Base-by-base conservation (phyloP, 1,140 invertebrate species). In the Orchestia grillus region DNA sequence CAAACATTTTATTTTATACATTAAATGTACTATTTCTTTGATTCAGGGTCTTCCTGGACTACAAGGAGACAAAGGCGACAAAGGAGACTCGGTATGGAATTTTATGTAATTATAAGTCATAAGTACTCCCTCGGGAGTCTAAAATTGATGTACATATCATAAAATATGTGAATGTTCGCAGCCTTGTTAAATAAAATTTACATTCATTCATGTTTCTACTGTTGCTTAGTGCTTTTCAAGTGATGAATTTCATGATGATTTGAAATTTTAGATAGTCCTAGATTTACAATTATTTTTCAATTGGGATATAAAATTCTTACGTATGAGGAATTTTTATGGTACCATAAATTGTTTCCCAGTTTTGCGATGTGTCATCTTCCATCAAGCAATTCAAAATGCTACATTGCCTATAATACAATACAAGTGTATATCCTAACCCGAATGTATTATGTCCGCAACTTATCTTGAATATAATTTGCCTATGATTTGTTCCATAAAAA, bases 31-130 rank as follows among this genome's bases (percentile, higher is more conserved):
- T 87, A 6, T 90, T 90, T 42, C 43, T 90, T 4, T 42, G 3
- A 16, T 44, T 8, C 98, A 99, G 97, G 99, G 99, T 36, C 99
- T 99, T 97, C 98, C 98, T 40, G 99, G 99, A n/a, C 97, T 98
- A 96, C 98, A 98, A 97, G 99, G 99, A 44, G 98, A 99, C 96
- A 99, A 99, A 97, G 99, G 99, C 77, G 99, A 99, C 97, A 99
- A 99, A 97, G 99, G 99, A 91, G 99, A 99, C 98, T 99, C 98
- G 98, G 99, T 99, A 98, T 98, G 98, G 98, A 95, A 44, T 44
- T 41, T 42, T 28, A 45, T 19, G n/a, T 94, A 44, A 44, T 42
- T 42, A 42, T 90, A 90, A 90, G 42, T 90, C 36, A 53, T 53
- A 19, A 3, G 1, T 77, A 19, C 36, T 77, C 28, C 28, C 28